Percentiles rank a stretch among this genome's conserved stretches.
These are phyloP conservation scores for Diorhabda carinulata DNA, from an alignment of 1,140 invertebrate genomes.

Conservation along the genomic window DNA sequence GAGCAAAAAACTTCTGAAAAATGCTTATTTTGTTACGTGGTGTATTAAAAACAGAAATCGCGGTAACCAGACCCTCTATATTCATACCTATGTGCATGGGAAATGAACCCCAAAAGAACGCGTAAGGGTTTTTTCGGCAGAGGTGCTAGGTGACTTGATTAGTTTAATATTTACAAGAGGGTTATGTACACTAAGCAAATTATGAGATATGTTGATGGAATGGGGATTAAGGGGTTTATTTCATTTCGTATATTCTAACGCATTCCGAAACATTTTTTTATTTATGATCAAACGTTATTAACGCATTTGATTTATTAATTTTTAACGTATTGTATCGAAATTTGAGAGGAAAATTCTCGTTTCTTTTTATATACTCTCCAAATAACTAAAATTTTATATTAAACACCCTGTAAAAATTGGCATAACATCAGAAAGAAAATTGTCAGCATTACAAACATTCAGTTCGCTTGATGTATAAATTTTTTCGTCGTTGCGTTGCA, in stretches of 20 bases:
- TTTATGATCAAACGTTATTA: too few relatives aligned
- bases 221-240: not conserved
- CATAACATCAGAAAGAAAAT: too few relatives aligned
- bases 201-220: conserved; percentile 12
- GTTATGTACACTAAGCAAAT: conserved; percentile 14
- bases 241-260: not conserved
- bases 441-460: too few relatives aligned
- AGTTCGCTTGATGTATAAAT: not conserved
- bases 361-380: too few relatives aligned
- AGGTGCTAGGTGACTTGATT: conserved; percentile 14
- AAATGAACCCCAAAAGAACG: conserved; percentile 12
- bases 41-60: too few relatives aligned
- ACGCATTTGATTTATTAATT: too few relatives aligned
- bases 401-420: too few relatives aligned
- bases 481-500: not conserved
- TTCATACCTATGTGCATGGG: not conserved
- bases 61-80: not conserved
- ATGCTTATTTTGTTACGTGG: too few relatives aligned
- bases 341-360: too few relatives aligned
- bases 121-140: conserved; percentile 19
- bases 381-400: too few relatives aligned
- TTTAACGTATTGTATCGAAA: too few relatives aligned
- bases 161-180: conserved; percentile 20
- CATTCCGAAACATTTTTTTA: not conserved
- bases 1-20: too few relatives aligned